phyloP scores from a whole-genome alignment of 2,797 vertebrate genomes.

The Discoglossus pictus region DNA sequence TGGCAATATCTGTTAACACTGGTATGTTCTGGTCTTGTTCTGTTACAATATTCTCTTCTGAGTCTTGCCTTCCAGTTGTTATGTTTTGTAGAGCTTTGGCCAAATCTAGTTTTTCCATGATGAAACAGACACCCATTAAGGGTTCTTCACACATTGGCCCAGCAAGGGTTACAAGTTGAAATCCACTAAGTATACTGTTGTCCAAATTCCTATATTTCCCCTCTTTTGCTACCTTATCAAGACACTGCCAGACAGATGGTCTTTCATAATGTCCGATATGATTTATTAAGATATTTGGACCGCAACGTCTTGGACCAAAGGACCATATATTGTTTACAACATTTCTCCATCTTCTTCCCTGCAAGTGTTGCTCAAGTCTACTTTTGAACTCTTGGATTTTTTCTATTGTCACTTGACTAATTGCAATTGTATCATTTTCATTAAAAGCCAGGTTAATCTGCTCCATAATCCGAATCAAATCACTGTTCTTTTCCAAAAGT shows the following conservation, averaged over 20 bases:
- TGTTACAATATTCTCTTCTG: conserved; percentile 25
- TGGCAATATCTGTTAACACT: not conserved
- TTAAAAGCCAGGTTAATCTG: conserved; percentile 78
- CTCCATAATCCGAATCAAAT: conserved; percentile 88
- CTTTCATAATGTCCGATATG: conserved; percentile 75
- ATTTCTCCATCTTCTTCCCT: conserved; percentile 87
- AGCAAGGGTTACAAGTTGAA: conserved; percentile 88
- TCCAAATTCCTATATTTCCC: conserved; percentile 76
- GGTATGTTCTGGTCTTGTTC: not conserved
- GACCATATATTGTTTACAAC: conserved; percentile 87
- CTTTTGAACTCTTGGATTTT: conserved; percentile 77
- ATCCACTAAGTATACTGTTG: conserved; percentile 93
- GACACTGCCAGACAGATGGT: conserved; percentile 85
- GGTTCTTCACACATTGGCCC: conserved; percentile 97
- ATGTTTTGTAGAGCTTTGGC: conserved; percentile 56
- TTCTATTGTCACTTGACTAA: conserved; percentile 75
- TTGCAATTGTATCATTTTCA: conserved; percentile 73
- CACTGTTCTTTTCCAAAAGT: conserved; percentile 82
- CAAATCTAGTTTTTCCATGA: conserved; percentile 86
- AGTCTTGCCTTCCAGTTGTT: conserved; percentile 55
- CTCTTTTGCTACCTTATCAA: conserved; percentile 60
- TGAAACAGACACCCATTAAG: conserved; percentile 94
- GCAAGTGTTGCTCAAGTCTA: conserved; percentile 78
- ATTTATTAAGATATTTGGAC: conserved; percentile 90
- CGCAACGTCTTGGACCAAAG: conserved; percentile 91